These are phyloP conservation scores for Stigmatopora argus DNA, from an alignment of 2,113 vertebrate genomes.

Conservation along the genomic window DNA sequence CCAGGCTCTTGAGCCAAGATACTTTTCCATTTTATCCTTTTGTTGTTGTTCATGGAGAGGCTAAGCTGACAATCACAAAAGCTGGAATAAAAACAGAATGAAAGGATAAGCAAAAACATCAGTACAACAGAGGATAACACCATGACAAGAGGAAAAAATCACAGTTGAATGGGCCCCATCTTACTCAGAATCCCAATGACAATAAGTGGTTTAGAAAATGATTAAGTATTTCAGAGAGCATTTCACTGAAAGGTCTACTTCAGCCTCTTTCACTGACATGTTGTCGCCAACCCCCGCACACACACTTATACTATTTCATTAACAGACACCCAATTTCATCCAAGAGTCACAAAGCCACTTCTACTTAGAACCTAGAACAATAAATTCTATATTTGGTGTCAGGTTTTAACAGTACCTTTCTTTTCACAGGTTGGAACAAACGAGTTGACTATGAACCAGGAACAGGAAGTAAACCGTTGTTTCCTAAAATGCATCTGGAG, in stretches of 20 bases:
- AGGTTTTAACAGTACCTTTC: background rate
- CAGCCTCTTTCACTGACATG: no score
- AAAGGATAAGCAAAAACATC: slow-evolving; percentile 16
- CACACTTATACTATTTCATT: background rate
- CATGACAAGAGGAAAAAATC: slow-evolving; percentile 31
- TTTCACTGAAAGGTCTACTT: background rate
- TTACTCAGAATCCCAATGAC: background rate
- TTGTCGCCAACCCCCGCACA: no score
- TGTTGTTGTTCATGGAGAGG: slow-evolving; percentile 7
- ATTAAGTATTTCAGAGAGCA: background rate
- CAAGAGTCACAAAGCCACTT: background rate
- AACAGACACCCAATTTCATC: background rate
- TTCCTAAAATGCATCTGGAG: slow-evolving; percentile 88
- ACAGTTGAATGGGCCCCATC: slow-evolving; percentile 10
- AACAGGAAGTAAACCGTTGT: slow-evolving; percentile 84
- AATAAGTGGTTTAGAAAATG: background rate
- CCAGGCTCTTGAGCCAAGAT: background rate
- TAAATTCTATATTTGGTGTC: background rate
- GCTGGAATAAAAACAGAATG: background rate
- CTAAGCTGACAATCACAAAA: slow-evolving; percentile 19
- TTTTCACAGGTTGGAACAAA: slow-evolving; percentile 81
- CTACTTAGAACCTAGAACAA: background rate
- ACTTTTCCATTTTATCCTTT: slow-evolving; percentile 14
- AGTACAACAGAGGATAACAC: slow-evolving; percentile 26
- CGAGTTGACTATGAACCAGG: slow-evolving; percentile 87